phyloP scores from a whole-genome alignment of 2,113 vertebrate genomes.

The Nerophis lumbriciformis region DNA sequence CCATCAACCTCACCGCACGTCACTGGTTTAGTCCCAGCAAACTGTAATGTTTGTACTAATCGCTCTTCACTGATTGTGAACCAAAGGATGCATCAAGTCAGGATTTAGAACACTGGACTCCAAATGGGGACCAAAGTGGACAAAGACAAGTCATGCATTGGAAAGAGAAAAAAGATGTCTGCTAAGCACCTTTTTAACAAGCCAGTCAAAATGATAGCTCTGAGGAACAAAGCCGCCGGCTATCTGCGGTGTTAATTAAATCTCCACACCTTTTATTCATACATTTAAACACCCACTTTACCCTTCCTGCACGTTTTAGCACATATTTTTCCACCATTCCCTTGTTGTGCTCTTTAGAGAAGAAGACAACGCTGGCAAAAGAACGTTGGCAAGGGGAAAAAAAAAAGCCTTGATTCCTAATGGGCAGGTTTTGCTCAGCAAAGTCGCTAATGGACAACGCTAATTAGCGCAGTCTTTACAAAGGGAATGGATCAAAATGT shows the following conservation, averaged over 20 bases:
- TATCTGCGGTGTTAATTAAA: slow-evolving; percentile 71
- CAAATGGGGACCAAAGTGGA: slow-evolving; percentile 32
- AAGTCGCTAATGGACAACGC: slow-evolving; percentile 75
- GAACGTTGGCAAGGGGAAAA: slow-evolving; percentile 62
- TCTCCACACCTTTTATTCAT: slow-evolving; percentile 68
- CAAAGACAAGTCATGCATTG: slow-evolving; percentile 36
- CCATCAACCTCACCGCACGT: no score
- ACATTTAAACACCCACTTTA: slow-evolving; percentile 74
- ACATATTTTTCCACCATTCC: slow-evolving; percentile 65
- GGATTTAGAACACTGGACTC: slow-evolving; percentile 25
- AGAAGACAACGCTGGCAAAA: slow-evolving; percentile 64
- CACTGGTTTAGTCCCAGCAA: no score
- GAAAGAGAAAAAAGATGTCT: slow-evolving; percentile 30
- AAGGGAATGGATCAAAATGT: slow-evolving; percentile 75
- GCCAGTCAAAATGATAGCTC: slow-evolving; percentile 58
- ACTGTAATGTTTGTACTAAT: no score
- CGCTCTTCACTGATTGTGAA: slow-evolving; percentile 17
- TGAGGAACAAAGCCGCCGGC: slow-evolving; percentile 59
- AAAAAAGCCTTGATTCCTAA: slow-evolving; percentile 74
- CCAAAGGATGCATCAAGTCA: slow-evolving; percentile 9
- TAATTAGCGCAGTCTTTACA: slow-evolving; percentile 74
- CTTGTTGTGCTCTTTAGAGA: slow-evolving; percentile 66
- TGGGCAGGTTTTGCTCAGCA: slow-evolving; percentile 70
- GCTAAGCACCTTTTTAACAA: slow-evolving; percentile 61
- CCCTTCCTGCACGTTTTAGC: slow-evolving; percentile 60